Evolutionary conservation across 1,140 invertebrate species (phyloP).

Genomic region (Pachypeltis micranthus): DNA sequence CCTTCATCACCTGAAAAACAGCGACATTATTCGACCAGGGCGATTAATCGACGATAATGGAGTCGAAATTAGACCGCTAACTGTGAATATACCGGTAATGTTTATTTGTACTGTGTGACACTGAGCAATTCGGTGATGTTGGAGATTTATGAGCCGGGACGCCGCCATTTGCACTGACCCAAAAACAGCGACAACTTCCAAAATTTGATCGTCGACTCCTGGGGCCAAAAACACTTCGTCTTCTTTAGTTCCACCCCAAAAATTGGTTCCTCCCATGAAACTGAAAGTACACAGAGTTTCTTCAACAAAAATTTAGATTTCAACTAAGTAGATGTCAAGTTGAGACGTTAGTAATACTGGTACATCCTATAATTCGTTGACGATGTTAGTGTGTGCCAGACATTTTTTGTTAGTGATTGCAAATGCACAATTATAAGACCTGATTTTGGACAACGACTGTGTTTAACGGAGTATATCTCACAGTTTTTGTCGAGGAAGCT

Average conservation of each 20-base stretch:
- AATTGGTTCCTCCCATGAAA: constrained; percentile 97
- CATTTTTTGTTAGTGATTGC: no score
- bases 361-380: no score
- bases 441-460: no score
- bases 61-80: no score
- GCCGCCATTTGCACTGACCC: constrained; percentile 95
- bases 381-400: no score
- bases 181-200: constrained; percentile 93
- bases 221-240: constrained; percentile 78
- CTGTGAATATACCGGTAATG: constrained; percentile 53
- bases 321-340: no score
- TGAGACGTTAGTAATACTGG: no score
- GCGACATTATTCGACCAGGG: no score
- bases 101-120: constrained; percentile 92
- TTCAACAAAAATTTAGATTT: no score
- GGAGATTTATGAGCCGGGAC: constrained; percentile 83
- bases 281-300: constrained; percentile 40
- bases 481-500: no score
- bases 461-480: no score
- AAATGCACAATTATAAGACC: no score
- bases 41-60: not conserved
- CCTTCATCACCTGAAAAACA: constrained; percentile 59
- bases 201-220: constrained; percentile 82
- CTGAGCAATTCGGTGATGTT: constrained; percentile 93
- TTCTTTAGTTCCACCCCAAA: constrained; percentile 87